Evolutionary conservation across 2,888 invertebrate species (phyloP), one percentile per base, ranked within the genome.

Genomic region (Agriopis leucophaearia): DNA sequence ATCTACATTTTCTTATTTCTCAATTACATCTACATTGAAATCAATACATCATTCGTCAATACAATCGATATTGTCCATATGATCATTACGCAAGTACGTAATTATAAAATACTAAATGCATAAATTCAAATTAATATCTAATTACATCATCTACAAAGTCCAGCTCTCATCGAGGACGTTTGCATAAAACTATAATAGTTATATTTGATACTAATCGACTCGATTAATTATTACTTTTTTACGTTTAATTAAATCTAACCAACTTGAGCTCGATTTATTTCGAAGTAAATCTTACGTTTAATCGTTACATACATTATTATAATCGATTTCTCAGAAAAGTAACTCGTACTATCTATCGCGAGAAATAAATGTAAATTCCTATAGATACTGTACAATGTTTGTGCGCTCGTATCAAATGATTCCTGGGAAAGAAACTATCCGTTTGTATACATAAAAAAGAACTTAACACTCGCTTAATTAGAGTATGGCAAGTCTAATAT

Each of bases 201-300:
- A 79, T 79, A 80, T 76, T 77, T 82, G 82, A 83, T 81, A 78
- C 86, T 90, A 89, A 89, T 89, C 87, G 87, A 88, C 88, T 77
- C 85, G 86, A 88, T 83, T 89, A 88, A 83, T 88, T 58, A 58
- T 48, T 88, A 85, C 75, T 81, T 88, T 27, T 27, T 48, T 88
- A 91, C 83, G 88, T 81, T 68, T 88, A 91, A 88, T 88, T 93
- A 91, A 64, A 78, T 84, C 68, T 87, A 90, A 91, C 82, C 86
- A 91, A 91, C 91, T 94, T 94, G 94, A 94, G 94, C 94, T 92
- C 89, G 88, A 91, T 89, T 88, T 89, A 88, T 90, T 92, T 90
- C 88, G 88, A 92, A 92, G 87, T 93, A 87, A 89, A 88, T 73
- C 86, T 89, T 90, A 92, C 74, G 80, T 70, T 88, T 86, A 82